phyloP scores from a whole-genome alignment of 2,797 vertebrate genomes.

The Triplophysa bombifrons region DNA sequence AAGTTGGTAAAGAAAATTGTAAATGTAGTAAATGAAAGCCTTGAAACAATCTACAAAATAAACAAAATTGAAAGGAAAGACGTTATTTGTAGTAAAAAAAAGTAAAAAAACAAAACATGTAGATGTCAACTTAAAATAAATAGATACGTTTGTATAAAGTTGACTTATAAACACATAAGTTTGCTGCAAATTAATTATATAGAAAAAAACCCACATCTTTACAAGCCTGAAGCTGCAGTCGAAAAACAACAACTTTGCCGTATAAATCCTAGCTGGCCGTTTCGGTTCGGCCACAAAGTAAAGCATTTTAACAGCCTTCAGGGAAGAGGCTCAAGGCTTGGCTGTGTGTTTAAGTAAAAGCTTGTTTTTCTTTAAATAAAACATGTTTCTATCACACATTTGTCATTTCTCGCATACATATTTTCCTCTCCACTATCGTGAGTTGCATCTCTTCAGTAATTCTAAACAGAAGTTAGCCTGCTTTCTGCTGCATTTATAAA shows the following conservation, averaged over 20 bases:
- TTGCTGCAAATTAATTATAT: neutral
- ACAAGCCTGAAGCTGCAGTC: neutral
- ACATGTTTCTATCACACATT: neutral
- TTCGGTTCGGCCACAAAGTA: slow-evolving; percentile 4
- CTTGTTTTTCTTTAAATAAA: slow-evolving; percentile 29
- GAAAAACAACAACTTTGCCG: neutral
- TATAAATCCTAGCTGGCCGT: neutral
- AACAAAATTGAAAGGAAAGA: no score
- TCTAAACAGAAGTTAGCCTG: neutral
- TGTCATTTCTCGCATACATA: neutral
- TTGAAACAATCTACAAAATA: no score
- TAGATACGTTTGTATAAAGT: neutral
- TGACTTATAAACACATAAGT: neutral
- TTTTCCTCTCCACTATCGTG: neutral
- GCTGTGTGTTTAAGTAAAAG: neutral
- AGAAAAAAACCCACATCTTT: neutral
- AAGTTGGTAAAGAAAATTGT: neutral
- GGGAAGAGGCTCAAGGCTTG: neutral
- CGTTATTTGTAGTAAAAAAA: no score
- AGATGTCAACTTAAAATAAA: neutral
- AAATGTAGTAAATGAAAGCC: no score
- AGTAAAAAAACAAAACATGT: no score
- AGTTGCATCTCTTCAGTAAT: neutral
- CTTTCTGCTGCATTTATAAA: neutral
- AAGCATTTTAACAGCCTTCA: slow-evolving; percentile 33